phyloP scores from a whole-genome alignment of 1,140 invertebrate species.

The Nebria ingens region DNA sequence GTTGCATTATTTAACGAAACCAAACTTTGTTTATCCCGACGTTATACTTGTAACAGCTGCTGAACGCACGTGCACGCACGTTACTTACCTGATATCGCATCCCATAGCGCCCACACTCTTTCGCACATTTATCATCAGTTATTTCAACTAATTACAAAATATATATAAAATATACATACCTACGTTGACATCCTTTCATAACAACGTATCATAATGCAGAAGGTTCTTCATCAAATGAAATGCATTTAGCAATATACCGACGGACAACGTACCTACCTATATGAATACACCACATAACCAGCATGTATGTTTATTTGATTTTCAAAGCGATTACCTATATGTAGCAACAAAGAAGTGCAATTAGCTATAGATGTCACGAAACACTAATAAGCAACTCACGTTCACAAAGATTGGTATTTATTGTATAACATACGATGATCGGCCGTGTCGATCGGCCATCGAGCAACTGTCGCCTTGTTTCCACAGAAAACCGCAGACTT shows the following conservation, averaged over 20 bases:
- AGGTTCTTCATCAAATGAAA: too few species aligned
- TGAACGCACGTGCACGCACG: background rate
- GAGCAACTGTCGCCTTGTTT: conserved; percentile 1
- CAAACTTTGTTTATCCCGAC: background rate
- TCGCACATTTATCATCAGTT: too few species aligned
- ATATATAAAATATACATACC: too few species aligned
- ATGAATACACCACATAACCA: too few species aligned
- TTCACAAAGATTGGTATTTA: background rate
- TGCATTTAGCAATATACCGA: too few species aligned
- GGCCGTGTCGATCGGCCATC: conserved; percentile 2
- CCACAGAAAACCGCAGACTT: conserved; percentile 19
- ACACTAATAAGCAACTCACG: background rate
- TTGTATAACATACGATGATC: background rate
- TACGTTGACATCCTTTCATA: too few species aligned
- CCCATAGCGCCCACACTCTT: background rate
- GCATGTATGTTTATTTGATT: background rate
- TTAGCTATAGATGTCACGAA: background rate
- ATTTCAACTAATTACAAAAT: too few species aligned
- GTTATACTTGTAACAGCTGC: background rate
- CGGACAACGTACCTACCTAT: too few species aligned
- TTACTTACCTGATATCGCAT: background rate
- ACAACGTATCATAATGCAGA: too few species aligned
- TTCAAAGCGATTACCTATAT: background rate
- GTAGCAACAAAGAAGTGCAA: background rate
- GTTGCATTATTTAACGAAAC: background rate